These are phyloP conservation scores for Drepanosiphum platanoidis DNA, from an alignment of 2,888 invertebrate genomes.

Conservation along the genomic window DNA sequence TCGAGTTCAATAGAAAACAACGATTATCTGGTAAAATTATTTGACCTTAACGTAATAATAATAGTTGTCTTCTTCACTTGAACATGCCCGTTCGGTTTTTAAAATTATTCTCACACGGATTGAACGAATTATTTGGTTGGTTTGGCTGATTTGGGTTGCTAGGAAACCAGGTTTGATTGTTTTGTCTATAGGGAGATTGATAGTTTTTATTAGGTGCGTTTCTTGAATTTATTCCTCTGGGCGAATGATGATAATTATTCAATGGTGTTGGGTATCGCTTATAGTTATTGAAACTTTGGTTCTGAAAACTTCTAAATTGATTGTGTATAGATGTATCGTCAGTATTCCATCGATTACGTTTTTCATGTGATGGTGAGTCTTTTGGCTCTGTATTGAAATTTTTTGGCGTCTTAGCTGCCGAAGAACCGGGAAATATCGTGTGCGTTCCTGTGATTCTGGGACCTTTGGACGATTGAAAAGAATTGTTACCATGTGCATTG, in stretches of 20 bases:
- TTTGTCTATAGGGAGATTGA: background rate
- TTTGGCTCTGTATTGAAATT: background rate
- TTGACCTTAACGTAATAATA: too few species aligned
- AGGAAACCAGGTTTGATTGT: background rate
- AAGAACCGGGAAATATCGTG: background rate
- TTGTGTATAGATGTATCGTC: constrained; percentile 28
- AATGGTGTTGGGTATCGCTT: background rate
- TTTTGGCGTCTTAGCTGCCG: background rate
- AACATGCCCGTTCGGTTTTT: constrained; percentile 43
- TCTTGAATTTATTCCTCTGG: background rate
- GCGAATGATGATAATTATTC: background rate
- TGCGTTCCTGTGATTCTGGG: background rate
- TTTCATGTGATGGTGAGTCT: background rate
- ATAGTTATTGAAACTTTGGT: constrained; percentile 32
- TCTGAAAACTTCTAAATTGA: constrained; percentile 55
- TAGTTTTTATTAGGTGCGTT: background rate
- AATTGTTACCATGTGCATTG: background rate
- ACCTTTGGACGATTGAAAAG: background rate
- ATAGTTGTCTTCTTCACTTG: background rate
- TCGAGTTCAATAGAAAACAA: too few species aligned
- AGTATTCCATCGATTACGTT: background rate
- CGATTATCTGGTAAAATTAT: too few species aligned
- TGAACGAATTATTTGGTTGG: too few species aligned
- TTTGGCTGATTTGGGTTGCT: too few species aligned
- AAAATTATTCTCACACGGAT: constrained; percentile 30